Percentiles rank a stretch among this genome's conserved stretches.
Conservation (phyloP, 2,113 vertebrate species). For the Piaya cayana region DNA sequence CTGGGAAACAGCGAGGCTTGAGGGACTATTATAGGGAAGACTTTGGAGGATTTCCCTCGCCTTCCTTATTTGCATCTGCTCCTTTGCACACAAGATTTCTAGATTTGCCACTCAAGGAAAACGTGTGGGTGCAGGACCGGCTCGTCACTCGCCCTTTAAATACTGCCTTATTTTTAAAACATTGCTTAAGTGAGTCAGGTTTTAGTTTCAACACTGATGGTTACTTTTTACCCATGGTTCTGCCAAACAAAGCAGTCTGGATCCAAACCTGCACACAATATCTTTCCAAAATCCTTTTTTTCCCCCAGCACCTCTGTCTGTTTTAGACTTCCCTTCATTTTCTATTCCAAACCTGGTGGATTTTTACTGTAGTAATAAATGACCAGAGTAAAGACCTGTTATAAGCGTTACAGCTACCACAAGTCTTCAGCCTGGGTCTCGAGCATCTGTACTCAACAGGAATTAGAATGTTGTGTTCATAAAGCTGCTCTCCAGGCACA, state of each 20-base stretch:
- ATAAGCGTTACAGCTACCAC: background rate
- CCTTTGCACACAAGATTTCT: background rate
- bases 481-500: background rate
- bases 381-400: background rate
- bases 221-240: background rate
- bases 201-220: background rate
- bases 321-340: background rate
- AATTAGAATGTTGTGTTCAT: background rate
- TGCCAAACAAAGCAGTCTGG: background rate
- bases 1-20: background rate
- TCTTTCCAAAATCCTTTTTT: background rate
- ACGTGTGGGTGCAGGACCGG: background rate
- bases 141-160: background rate
- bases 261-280: background rate
- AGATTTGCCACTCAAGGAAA: background rate
- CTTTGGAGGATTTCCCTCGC: background rate
- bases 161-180: background rate
- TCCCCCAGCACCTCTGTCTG: background rate
- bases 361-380: background rate
- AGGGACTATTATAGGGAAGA: background rate
- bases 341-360: background rate
- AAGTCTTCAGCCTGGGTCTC: background rate
- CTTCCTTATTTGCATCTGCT: background rate
- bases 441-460: background rate
- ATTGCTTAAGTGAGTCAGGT: background rate